These are phyloP conservation scores for Peromyscus aztecus DNA, from an alignment of 2,797 vertebrate genomes.

Conservation along the genomic window DNA sequence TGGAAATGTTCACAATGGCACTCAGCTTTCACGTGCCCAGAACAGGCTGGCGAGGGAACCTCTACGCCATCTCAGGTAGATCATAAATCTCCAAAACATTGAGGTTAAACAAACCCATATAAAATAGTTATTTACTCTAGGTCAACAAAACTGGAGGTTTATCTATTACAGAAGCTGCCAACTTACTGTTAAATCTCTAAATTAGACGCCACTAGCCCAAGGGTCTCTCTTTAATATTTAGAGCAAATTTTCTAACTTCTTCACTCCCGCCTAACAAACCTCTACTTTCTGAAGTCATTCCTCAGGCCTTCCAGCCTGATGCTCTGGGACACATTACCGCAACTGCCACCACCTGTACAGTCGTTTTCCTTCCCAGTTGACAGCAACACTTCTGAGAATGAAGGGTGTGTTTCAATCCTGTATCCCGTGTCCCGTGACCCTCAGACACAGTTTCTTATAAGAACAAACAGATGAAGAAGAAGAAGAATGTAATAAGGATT, in stretches of 20 bases:
- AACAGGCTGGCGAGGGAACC: background rate
- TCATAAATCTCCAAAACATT: background rate
- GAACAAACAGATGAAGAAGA: background rate
- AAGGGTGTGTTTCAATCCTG: background rate
- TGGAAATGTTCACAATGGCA: background rate
- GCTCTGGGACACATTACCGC: background rate
- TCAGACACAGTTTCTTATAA: background rate
- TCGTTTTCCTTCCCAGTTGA: background rate
- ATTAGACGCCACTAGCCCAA: background rate
- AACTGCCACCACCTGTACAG: fast-evolving
- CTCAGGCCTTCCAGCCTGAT: background rate
- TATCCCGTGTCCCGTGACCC: background rate
- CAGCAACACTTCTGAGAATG: background rate
- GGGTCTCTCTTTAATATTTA: background rate
- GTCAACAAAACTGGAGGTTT: background rate
- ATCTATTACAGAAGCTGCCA: background rate
- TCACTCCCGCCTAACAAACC: background rate
- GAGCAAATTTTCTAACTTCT: background rate
- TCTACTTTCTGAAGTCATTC: background rate
- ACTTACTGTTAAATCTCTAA: conserved; percentile 4
- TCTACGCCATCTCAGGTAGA: background rate
- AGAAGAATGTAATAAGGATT: background rate
- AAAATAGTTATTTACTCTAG: background rate
- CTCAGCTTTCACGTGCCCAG: background rate
- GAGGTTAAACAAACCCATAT: background rate